phyloP scores from a whole-genome alignment of 1,140 invertebrate species.

The Drepana arcuata region DNA sequence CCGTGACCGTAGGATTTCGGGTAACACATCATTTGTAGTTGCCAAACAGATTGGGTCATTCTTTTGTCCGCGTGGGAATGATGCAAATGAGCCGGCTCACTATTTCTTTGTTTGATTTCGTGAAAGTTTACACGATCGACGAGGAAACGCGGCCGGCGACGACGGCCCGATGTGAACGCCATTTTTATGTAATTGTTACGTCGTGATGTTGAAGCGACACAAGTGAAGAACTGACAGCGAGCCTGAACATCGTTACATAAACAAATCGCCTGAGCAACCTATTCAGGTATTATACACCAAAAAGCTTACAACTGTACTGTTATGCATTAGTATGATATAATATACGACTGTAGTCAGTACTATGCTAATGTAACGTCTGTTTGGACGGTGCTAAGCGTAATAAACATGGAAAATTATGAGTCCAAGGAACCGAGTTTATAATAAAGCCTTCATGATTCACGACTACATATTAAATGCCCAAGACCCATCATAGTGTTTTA shows the following conservation, averaged over 20 bases:
- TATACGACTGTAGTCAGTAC: too few relatives aligned
- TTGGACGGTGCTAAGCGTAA: too few relatives aligned
- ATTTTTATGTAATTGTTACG: conserved; percentile 71
- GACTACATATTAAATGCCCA: too few relatives aligned
- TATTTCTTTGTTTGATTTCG: conserved; percentile 72
- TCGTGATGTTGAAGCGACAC: conserved; percentile 28
- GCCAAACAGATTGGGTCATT: conserved; percentile 64
- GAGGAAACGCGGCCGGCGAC: conserved; percentile 58
- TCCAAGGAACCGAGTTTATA: too few relatives aligned
- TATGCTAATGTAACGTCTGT: too few relatives aligned
- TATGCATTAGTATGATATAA: too few relatives aligned
- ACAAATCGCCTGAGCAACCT: too few relatives aligned
- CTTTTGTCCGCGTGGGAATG: conserved; percentile 67
- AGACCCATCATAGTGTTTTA: too few relatives aligned
- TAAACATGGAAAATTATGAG: too few relatives aligned
- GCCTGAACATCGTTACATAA: neutral
- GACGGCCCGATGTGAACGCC: conserved; percentile 58
- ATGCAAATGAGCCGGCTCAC: conserved; percentile 67
- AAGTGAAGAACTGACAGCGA: conserved; percentile 19
- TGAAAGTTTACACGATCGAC: conserved; percentile 69
- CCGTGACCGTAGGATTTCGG: conserved; percentile 57
- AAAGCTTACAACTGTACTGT: too few relatives aligned
- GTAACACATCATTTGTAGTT: conserved; percentile 54
- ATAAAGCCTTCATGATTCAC: too few relatives aligned
- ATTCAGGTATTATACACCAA: too few relatives aligned